Conservation (phyloP, 2,797 vertebrate genomes). For the Crotalus adamanteus region DNA sequence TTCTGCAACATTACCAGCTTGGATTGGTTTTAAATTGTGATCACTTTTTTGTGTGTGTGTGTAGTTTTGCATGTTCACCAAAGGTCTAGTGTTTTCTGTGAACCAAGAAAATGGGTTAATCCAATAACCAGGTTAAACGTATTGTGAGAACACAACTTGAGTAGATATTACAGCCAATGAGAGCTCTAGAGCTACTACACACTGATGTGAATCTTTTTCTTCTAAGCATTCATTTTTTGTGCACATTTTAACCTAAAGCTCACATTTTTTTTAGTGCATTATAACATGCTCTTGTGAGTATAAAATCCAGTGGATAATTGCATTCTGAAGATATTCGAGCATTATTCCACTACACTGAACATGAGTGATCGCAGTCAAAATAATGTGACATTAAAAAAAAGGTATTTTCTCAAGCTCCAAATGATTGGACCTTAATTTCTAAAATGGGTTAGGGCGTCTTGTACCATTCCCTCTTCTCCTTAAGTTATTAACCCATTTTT, state of each 20-base stretch:
- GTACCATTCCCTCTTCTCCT: neutral
- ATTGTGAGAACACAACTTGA: neutral
- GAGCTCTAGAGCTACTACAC: neutral
- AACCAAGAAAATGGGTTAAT: neutral
- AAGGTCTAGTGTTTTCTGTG: neutral
- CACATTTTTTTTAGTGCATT: neutral
- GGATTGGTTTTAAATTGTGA: neutral
- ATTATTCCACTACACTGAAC: neutral
- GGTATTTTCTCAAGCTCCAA: neutral
- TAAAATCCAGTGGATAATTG: neutral
- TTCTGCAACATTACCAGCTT: neutral
- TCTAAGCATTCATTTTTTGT: neutral
- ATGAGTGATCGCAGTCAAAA: neutral
- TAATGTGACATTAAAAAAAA: neutral
- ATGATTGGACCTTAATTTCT: neutral
- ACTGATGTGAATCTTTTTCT: neutral
- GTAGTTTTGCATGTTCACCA: neutral
- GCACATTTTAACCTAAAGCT: neutral
- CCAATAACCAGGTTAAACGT: neutral
- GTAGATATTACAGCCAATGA: neutral
- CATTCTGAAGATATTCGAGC: neutral
- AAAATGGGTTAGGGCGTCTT: neutral
- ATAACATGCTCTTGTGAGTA: neutral
- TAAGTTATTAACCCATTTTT: neutral
- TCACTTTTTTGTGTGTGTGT: neutral